A percentile compares a stretch with the other conserved stretches of the same genome.
These are phyloP conservation scores for Bradypus variegatus DNA, from an alignment of 2,797 vertebrate species.

Conservation along the genomic window DNA sequence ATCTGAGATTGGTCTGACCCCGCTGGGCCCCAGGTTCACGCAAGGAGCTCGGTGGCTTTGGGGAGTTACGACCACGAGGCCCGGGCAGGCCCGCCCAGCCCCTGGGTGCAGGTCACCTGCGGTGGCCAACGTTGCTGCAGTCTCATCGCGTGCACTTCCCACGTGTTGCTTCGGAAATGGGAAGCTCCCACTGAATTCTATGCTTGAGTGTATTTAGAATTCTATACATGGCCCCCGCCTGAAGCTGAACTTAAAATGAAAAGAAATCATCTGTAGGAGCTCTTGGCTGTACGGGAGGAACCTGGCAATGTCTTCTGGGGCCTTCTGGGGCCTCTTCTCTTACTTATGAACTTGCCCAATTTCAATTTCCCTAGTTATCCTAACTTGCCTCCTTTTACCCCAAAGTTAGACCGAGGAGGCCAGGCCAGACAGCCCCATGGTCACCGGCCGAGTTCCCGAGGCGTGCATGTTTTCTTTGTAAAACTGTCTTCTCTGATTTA, in stretches of 20 bases:
- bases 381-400: background rate
- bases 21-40: too few species aligned
- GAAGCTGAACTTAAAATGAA: background rate
- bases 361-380: too few species aligned
- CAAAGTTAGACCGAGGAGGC: too few species aligned
- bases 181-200: background rate
- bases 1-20: too few species aligned
- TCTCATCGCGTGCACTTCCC: fast-evolving
- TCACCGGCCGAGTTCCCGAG: too few species aligned
- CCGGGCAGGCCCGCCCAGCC: too few species aligned
- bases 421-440: too few species aligned
- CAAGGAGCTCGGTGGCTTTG: too few species aligned
- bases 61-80: too few species aligned
- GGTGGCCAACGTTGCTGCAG: fast-evolving
- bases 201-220: background rate
- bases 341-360: too few species aligned
- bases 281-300: background rate
- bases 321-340: background rate
- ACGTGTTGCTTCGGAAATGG: background rate
- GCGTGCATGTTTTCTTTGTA: background rate
- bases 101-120: too few species aligned
- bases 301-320: too few species aligned
- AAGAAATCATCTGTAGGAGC: background rate
- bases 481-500: background rate
- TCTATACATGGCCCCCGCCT: background rate